These are phyloP conservation scores for Amblyteles armatorius DNA, from an alignment of 2,888 invertebrate genomes.

Conservation along the genomic window DNA sequence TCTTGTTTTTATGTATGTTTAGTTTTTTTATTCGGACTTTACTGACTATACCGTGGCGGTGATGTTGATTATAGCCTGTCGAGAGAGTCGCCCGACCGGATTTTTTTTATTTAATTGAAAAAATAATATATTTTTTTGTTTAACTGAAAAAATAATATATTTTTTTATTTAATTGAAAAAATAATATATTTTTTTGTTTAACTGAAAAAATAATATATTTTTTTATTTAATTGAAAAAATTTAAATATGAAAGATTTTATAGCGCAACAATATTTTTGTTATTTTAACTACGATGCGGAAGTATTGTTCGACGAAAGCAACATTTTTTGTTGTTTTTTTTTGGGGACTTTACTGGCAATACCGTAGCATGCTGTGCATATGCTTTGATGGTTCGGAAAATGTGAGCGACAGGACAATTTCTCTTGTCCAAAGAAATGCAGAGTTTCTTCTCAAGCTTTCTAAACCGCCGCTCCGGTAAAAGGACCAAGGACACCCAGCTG, in stretches of 20 bases:
- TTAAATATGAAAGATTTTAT: neutral
- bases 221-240: neutral
- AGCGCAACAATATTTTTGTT: neutral
- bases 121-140: no score
- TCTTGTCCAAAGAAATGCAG: conserved; percentile 53
- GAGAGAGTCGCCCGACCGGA: no score
- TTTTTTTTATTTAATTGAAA: no score
- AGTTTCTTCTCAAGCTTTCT: conserved; percentile 54
- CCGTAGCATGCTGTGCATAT: conserved; percentile 17
- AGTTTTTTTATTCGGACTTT: no score
- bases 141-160: no score
- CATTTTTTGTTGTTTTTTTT: conserved; percentile 5
- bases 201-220: no score
- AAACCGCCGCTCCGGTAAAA: conserved; percentile 49
- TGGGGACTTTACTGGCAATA: neutral
- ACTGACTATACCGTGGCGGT: no score
- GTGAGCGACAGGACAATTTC: conserved; percentile 56
- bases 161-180: no score
- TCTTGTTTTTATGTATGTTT: no score
- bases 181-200: no score
- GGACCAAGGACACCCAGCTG: conserved; percentile 61
- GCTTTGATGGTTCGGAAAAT: conserved; percentile 40
- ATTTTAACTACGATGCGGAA: neutral
- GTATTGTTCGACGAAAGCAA: neutral
- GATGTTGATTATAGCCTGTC: no score